phyloP scores from a whole-genome alignment of 2,113 vertebrate genomes.

The Syngnathus floridae region DNA sequence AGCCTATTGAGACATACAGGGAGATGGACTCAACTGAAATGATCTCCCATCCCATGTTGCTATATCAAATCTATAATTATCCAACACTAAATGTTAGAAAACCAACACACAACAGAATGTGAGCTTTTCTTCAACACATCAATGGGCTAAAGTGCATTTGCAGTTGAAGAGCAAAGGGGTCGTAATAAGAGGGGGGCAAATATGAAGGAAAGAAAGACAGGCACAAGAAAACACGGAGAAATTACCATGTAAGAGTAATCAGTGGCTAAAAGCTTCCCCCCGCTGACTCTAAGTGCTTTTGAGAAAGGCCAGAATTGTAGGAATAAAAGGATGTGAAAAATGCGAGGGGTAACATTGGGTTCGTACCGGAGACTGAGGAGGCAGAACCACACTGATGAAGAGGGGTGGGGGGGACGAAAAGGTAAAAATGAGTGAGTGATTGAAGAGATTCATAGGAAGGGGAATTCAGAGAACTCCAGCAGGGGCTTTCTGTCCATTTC shows the following conservation, averaged over 20 bases:
- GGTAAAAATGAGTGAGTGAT: conserved; percentile 46
- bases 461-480: conserved; percentile 59
- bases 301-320: conserved; percentile 48
- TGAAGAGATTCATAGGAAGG: conserved; percentile 50
- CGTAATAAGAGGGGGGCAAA: background rate
- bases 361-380: conserved; percentile 47
- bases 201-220: conserved; percentile 33
- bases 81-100: conserved; percentile 6
- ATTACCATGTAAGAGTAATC: conserved; percentile 61
- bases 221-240: conserved; percentile 57
- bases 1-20: conserved; percentile 22
- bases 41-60: conserved; percentile 17
- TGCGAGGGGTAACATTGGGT: conserved; percentile 46
- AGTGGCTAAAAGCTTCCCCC: conserved; percentile 66
- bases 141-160: background rate
- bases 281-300: conserved; percentile 65
- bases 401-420: background rate
- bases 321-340: conserved; percentile 60
- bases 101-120: background rate
- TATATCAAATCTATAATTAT: conserved; percentile 4
- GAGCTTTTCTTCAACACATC: background rate
- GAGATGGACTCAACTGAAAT: conserved; percentile 44
- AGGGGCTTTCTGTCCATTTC: conserved; percentile 67
- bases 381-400: conserved; percentile 37
- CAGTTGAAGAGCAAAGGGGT: background rate